Conservation (phyloP, 2,797 vertebrate species). For the Cebuella pygmaea region DNA sequence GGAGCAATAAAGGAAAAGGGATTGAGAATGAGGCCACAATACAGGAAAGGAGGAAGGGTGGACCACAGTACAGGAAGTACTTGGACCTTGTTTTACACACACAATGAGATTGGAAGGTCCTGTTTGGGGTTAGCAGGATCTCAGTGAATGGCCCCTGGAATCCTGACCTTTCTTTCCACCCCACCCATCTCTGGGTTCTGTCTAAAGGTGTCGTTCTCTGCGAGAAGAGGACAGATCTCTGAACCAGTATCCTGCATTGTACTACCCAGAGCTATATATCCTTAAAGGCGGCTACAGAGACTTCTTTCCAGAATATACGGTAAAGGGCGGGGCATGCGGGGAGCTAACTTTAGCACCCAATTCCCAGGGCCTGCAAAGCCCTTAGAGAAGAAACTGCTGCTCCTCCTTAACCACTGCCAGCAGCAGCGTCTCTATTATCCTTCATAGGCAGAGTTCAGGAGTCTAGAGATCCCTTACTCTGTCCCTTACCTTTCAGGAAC, state of each 20-base stretch:
- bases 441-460: not conserved
- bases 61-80: not conserved
- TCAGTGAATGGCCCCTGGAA: not conserved
- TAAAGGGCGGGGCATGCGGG: conserved; percentile 55
- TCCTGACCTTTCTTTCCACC: not conserved
- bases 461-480: not conserved
- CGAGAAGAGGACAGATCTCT: conserved; percentile 83
- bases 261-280: conserved; percentile 86
- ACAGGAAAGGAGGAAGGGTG: not conserved
- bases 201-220: conserved; percentile 83
- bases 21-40: not conserved
- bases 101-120: not conserved
- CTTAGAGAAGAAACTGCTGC: not conserved
- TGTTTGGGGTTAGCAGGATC: not conserved
- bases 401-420: not conserved
- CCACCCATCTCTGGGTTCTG: conserved; percentile 1
- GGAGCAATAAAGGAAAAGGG: not conserved
- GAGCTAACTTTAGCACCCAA: not conserved
- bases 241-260: conserved; percentile 83
- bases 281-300: conserved; percentile 86
- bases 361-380: not conserved
- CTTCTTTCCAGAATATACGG: conserved; percentile 83
- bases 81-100: conserved; percentile 22
- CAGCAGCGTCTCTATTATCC: not conserved
- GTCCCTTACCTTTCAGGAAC: conserved; percentile 73